A percentile compares a stretch with the other conserved stretches of the same genome.
Conservation (phyloP, 30 jellyfish, hydroid and myxozoan genomes). For the Catostylus mosaicus region DNA sequence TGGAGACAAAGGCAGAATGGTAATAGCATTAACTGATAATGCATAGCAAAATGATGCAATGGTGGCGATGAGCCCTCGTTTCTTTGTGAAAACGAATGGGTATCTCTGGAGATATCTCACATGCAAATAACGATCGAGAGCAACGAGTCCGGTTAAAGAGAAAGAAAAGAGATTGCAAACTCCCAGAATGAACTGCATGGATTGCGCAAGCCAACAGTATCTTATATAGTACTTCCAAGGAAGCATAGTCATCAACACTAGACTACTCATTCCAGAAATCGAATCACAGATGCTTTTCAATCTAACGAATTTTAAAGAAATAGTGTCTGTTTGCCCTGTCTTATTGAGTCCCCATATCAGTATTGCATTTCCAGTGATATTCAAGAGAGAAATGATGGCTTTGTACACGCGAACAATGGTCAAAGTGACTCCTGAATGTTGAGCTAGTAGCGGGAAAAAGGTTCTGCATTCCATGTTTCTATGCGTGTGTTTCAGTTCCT, state of each 20-base stretch:
- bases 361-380: not conserved
- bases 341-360: not conserved
- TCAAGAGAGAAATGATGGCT: not conserved
- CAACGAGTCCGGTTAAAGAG: not conserved
- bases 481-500: too few species aligned
- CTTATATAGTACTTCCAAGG: not conserved
- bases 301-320: not conserved
- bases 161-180: not conserved
- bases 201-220: not conserved
- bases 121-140: not conserved
- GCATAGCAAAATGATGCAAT: not conserved
- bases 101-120: not conserved
- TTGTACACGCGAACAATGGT: too few species aligned
- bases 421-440: too few species aligned
- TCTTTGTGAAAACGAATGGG: not conserved
- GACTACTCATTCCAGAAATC: not conserved
- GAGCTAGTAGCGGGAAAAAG: too few species aligned
- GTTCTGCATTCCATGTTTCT: too few species aligned
- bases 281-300: not conserved
- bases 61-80: not conserved
- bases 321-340: not conserved
- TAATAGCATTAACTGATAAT: not conserved
- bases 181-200: not conserved
- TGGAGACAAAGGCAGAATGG: not conserved
- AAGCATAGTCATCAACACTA: not conserved